Evolutionary conservation across 1,140 invertebrate genomes (phyloP), one percentile per base, ranked within the genome.

Genomic region (Eupeodes corollae): DNA sequence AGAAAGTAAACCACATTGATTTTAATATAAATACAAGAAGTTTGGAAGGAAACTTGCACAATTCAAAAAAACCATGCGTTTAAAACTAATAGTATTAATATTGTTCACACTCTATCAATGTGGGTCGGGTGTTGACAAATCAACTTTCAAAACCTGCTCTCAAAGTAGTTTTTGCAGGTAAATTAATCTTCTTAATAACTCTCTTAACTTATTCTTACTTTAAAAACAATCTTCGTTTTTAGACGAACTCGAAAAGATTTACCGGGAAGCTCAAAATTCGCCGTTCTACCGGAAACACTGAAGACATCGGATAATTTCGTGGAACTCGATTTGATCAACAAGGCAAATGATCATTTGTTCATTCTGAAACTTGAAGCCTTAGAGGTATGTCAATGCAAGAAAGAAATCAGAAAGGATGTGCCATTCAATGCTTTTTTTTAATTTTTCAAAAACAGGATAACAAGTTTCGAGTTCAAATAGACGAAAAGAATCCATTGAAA

Each of bases 101-200:
- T 49, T 51, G 35, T 48, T 42, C 44, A 46, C 47, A 37, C 44
- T 51, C 31, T 12, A 49, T 26, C 3, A 26, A 32, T 44, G 30
- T 45, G 34, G 31, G n/a, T 38, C 64, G 39, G 78, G 76, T 38
- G 91, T 95, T 31, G 88, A 91, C 67, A 80, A 79, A 60, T 81
- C 79, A 54, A 91, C 91, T 68, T 97, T 95, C 68, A 95, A 95
- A 70, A 88, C 86, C 52, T 97, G 93, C 62, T 86, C 93, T 13
- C 91, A 97, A 70, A 93, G 88, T 61, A 91, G 90, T 51, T 98
- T 96, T 69, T 98, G 93, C 76, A 85, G 83, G 88, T 91, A 77
- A 73, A 70, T 71, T 53, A 9, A 9, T 9, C 10, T 30, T 14
- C 14, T n/a, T 41, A 2, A 32, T 8, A 41, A 1, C 34, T 34